Base-by-base conservation (phyloP, 2,888 invertebrate species). In the Fissipunctia ypsillon region DNA sequence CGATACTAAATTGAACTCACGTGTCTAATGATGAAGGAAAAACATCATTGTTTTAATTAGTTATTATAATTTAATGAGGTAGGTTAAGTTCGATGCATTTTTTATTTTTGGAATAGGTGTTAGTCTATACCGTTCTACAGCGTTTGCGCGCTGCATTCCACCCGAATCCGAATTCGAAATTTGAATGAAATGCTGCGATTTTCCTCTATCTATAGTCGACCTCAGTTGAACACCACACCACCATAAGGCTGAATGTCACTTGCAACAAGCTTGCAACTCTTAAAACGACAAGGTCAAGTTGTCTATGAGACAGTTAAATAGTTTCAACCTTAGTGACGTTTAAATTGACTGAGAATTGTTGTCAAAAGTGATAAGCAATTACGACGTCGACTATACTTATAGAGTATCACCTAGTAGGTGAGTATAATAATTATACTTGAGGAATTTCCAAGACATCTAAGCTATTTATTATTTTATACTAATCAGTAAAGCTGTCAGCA, bases 41-140 rank as follows among this genome's bases (percentile, higher is more conserved):
- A 78, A 73, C 31, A n/a, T 35, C 14, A 61, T 61, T 78, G 54
- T 78, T 48, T 54, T 71, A 45, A 52, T 71, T 38, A 56, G 41
- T 56, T 41, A 63, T 41, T n/a, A 7, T 63, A 57, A 48, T 50
- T 70, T 50, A 57, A 63, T 61, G 14, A 61, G 16, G 22, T 48
- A 45, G 22, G 9, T 31, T 19, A 52, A 7, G 16, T 43, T 25
- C 3, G 2, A 3, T 38, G 14, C 12, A 22, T 52, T 50, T 61
- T 60, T 25, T 31, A n/a, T 48, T 76, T 48, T 38, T 35, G 25
- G 3, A 56, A 19, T 10, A 22, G 16, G 52, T 45, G 14, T 28
- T 25, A 1, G 19, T 19, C 5, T 5, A n/a, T 4, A 14, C 16
- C 16, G 45, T n/a, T 45, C n/a, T 45, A 28, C n/a, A n/a, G 31